A percentile compares a stretch with the other conserved stretches of the same genome.
Evolutionary conservation across 2,888 invertebrate species (phyloP).

Genomic region (Drosophila limbata): DNA sequence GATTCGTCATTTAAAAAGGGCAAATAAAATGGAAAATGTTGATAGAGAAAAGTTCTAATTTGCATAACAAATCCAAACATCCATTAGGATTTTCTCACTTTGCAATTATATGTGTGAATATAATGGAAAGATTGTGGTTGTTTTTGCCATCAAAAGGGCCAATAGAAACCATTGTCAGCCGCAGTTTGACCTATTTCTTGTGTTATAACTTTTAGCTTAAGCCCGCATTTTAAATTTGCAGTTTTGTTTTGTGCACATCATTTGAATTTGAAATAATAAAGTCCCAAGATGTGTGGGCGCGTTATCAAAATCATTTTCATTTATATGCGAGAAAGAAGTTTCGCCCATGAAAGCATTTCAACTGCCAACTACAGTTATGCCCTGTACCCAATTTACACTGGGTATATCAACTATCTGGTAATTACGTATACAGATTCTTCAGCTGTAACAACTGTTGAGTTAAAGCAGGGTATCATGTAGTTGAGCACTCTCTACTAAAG

Average conservation of each 20-base stretch:
- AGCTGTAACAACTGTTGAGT: not conserved
- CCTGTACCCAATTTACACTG: not conserved
- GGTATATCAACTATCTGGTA: not conserved
- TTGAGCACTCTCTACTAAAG: not conserved
- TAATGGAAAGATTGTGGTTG: constrained; percentile 2
- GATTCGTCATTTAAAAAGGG: constrained; percentile 31
- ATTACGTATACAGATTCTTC: not conserved
- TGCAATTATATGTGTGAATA: constrained; percentile 4
- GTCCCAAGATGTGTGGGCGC: constrained; percentile 52
- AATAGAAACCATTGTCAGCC: constrained; percentile 50
- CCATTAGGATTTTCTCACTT: constrained; percentile 15
- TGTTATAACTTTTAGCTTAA: constrained; percentile 9
- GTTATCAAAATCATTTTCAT: constrained; percentile 61
- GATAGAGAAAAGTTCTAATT: constrained; percentile 34
- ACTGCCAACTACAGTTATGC: constrained; percentile 3
- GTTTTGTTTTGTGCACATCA: constrained; percentile 39
- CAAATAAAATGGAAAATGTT: constrained; percentile 4
- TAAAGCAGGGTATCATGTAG: not conserved
- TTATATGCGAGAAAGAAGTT: constrained; percentile 36
- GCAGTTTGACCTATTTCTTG: constrained; percentile 46
- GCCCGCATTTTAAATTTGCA: constrained; percentile 13
- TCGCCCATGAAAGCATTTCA: not conserved
- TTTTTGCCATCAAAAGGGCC: constrained; percentile 29
- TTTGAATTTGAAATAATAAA: constrained; percentile 59
- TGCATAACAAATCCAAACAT: constrained; percentile 42